These are phyloP conservation scores for Phyllopteryx taeniolatus DNA, from an alignment of 2,113 vertebrate species.

Conservation along the genomic window DNA sequence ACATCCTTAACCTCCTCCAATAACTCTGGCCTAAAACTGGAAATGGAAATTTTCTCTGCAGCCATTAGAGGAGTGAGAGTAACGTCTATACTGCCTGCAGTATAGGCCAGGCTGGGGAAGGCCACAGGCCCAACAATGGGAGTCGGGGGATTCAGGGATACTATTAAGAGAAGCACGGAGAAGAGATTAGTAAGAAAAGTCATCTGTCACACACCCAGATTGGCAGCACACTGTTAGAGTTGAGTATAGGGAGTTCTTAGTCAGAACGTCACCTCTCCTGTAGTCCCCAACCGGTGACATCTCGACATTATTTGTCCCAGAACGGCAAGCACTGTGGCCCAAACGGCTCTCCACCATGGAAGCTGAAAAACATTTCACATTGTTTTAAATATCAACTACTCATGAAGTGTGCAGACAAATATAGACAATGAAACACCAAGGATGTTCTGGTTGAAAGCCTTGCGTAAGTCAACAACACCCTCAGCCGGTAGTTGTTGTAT, in stretches of 20 bases:
- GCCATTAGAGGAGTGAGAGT: conserved; percentile 78
- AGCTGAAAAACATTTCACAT: conserved; percentile 59
- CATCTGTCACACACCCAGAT: neutral
- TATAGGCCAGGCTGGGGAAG: conserved; percentile 52
- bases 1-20: conserved; percentile 94
- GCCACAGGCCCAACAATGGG: conserved; percentile 15
- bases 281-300: conserved; percentile 70
- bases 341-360: conserved; percentile 65
- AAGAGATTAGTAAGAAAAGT: neutral
- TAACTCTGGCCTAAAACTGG: conserved; percentile 78
- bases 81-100: conserved; percentile 54
- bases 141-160: conserved; percentile 41
- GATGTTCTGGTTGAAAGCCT: conserved; percentile 56
- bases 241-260: neutral
- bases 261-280: conserved; percentile 65
- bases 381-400: conserved; percentile 52
- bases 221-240: neutral
- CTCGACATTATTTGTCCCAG: conserved; percentile 56
- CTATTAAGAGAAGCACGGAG: conserved; percentile 37
- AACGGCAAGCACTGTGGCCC: conserved; percentile 47
- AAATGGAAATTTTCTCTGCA: conserved; percentile 78
- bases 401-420: conserved; percentile 9
- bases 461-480: conserved; percentile 13
- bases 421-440: conserved; percentile 11
- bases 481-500: conserved; percentile 5